phyloP scores from a whole-genome alignment of 2,888 invertebrate species.

The Dynastes grantii region DNA sequence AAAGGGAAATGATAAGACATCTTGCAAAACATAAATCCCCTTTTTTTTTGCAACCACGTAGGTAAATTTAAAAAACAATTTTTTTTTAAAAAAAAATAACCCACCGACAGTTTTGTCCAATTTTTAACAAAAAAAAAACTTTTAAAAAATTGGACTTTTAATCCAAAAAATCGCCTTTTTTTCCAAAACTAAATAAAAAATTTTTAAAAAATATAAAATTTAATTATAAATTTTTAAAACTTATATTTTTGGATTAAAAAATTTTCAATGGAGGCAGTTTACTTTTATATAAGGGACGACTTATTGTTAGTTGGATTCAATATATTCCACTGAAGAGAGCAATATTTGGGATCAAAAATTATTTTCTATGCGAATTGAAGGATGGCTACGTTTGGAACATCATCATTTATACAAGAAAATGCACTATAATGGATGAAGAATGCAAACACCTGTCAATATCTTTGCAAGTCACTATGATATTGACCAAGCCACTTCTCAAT shows the following conservation, averaged over 20 bases:
- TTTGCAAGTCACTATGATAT: neutral
- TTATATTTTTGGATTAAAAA: too few species aligned
- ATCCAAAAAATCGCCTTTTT: neutral
- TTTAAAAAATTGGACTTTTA: too few species aligned
- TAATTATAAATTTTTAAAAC: neutral
- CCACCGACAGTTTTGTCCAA: neutral
- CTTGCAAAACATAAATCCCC: too few species aligned
- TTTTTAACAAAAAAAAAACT: constrained; percentile 12
- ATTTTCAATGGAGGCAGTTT: neutral
- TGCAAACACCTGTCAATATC: neutral
- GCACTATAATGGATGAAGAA: neutral
- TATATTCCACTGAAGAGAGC: neutral
- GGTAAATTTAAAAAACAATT: too few species aligned
- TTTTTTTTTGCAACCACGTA: too few species aligned
- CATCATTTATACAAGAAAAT: neutral
- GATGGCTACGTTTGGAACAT: neutral
- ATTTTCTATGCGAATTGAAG: neutral
- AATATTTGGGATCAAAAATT: neutral
- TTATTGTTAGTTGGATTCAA: neutral
- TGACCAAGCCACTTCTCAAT: neutral
- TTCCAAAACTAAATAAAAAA: constrained; percentile 4
- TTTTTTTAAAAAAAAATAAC: too few species aligned
- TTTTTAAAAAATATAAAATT: too few species aligned
- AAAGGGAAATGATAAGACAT: too few species aligned
- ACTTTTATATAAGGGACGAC: neutral